Percentiles rank a stretch among this genome's conserved stretches.
Evolutionary conservation across 2,797 vertebrate genomes (phyloP).

Genomic region (Sebastes itinus): DNA sequence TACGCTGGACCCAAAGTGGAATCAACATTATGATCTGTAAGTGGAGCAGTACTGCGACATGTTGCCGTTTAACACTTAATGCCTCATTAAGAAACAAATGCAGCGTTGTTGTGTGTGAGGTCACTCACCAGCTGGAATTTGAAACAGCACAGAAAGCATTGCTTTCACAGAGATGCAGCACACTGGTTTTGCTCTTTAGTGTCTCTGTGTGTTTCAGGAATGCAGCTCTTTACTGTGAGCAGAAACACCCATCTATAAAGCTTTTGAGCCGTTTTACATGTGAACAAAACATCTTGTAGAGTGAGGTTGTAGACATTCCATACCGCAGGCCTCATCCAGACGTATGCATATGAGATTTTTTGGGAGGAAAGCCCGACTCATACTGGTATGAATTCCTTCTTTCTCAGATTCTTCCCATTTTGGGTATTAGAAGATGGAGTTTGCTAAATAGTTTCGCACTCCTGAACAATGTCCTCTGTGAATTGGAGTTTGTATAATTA

Average conservation of each 20-base stretch:
- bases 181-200: not conserved
- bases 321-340: not conserved
- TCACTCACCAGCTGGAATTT: not conserved
- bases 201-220: slow-evolving; percentile 38
- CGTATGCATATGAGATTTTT: not conserved
- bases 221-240: slow-evolving; percentile 28
- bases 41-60: slow-evolving; percentile 49
- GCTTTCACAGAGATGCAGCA: not conserved
- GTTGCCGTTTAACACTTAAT: not conserved
- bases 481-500: not conserved
- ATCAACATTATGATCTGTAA: slow-evolving; percentile 99
- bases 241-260: slow-evolving; percentile 38
- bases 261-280: slow-evolving; percentile 9
- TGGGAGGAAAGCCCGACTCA: not conserved
- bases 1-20: slow-evolving; percentile 99
- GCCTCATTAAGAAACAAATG: slow-evolving; percentile 6
- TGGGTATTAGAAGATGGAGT: not conserved
- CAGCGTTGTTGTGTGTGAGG: not conserved
- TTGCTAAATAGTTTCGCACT: not conserved
- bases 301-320: slow-evolving; percentile 35
- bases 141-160: not conserved
- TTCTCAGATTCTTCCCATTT: slow-evolving; percentile 7
- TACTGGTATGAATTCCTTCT: not conserved
- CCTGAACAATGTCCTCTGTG: not conserved
- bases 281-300: slow-evolving; percentile 24